Percentiles rank a stretch among this genome's conserved stretches.
Evolutionary conservation across 2,888 invertebrate genomes (phyloP).

Genomic region (Elysia crispata): DNA sequence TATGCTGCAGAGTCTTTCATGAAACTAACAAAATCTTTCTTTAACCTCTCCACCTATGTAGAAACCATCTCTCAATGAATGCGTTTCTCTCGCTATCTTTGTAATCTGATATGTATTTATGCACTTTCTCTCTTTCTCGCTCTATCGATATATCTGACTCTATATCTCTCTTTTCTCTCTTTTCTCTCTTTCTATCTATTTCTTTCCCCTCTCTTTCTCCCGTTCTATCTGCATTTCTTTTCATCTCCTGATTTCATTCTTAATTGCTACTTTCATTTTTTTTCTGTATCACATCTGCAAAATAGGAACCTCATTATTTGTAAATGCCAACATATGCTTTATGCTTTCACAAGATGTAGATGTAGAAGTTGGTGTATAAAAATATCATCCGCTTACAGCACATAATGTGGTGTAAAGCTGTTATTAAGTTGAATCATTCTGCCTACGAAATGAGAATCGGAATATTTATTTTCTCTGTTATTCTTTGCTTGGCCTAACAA

Average conservation of each 20-base stretch:
- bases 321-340: too few species aligned
- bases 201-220: background rate
- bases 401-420: too few species aligned
- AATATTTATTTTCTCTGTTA: too few species aligned
- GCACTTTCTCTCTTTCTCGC: background rate
- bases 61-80: background rate
- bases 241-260: background rate
- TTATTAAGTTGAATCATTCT: too few species aligned
- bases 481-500: too few species aligned
- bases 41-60: background rate
- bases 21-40: background rate
- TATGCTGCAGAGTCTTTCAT: too few species aligned
- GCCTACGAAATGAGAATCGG: too few species aligned
- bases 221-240: background rate
- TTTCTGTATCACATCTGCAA: too few species aligned
- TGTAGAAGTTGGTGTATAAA: too few species aligned
- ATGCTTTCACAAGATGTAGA: too few species aligned
- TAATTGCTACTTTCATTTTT: background rate
- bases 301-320: too few species aligned
- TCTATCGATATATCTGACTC: background rate
- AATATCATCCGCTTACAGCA: too few species aligned
- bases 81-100: background rate
- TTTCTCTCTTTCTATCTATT: background rate
- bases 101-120: background rate
- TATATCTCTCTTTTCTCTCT: background rate